Evolutionary conservation across 2,888 invertebrate genomes (phyloP).

Genomic region (Tachina grossa): DNA sequence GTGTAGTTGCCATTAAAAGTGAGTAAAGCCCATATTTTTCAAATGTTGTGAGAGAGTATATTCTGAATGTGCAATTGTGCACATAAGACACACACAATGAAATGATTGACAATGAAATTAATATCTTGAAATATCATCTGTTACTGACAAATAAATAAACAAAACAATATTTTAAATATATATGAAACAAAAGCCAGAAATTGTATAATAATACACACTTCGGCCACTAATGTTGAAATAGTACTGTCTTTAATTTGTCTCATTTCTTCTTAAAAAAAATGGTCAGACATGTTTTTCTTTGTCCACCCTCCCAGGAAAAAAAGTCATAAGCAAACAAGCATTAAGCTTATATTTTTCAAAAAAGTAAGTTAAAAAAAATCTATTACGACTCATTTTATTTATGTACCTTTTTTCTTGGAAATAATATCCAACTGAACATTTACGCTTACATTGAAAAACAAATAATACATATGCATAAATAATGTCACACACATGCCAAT

Average conservation of each 20-base stretch:
- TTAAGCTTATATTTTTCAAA: background rate
- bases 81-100: too few species aligned
- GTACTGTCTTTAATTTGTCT: background rate
- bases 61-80: too few species aligned
- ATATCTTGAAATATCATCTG: constrained; percentile 28
- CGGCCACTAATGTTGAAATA: constrained; percentile 3
- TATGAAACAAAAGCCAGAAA: background rate
- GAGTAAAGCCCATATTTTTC: too few species aligned
- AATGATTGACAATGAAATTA: too few species aligned
- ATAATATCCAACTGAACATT: background rate
- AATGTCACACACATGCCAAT: background rate
- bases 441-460: background rate
- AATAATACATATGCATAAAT: background rate
- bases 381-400: background rate
- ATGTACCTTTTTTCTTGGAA: constrained; percentile 3
- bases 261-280: background rate
- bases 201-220: constrained; percentile 25
- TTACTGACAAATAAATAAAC: constrained; percentile 3
- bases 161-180: background rate
- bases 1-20: too few species aligned
- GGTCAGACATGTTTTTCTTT: background rate
- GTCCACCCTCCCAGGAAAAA: background rate
- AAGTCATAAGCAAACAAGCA: background rate
- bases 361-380: background rate
- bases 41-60: too few species aligned